Conservation (phyloP, 2,888 invertebrate species). For the Nomada fucata region DNA sequence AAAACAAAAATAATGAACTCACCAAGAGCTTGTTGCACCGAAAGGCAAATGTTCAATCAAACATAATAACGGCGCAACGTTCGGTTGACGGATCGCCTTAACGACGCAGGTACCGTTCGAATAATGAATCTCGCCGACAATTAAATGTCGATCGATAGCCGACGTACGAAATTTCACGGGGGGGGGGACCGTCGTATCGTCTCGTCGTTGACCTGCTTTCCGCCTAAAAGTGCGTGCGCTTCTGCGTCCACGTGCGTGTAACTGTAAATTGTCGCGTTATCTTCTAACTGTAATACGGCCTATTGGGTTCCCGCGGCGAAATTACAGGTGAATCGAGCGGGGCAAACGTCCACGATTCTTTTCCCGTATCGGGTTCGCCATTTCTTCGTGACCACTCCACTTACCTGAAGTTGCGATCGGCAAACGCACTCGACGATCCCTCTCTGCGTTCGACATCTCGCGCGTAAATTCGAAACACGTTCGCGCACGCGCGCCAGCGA, state of each 20-base stretch:
- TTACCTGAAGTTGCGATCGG: not conserved
- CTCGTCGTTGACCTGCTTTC: slow-evolving; percentile 69
- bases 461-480: slow-evolving; percentile 1
- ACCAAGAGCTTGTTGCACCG: not conserved
- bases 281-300: slow-evolving; percentile 77
- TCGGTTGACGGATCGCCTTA: not conserved
- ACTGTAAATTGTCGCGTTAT: slow-evolving; percentile 70
- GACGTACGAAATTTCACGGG: slow-evolving; percentile 44
- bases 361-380: not conserved
- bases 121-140: slow-evolving; percentile 39
- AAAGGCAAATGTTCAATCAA: not conserved
- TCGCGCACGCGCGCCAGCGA: slow-evolving; percentile 5
- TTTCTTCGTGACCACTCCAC: not conserved
- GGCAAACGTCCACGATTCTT: not conserved
- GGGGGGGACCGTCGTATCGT: slow-evolving; percentile 21
- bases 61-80: not conserved
- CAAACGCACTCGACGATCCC: not conserved
- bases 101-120: slow-evolving; percentile 45
- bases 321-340: not conserved
- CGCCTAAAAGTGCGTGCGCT: slow-evolving; percentile 23
- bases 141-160: slow-evolving; percentile 30
- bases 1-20: too few relatives aligned
- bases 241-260: slow-evolving; percentile 52
- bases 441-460: slow-evolving; percentile 7
- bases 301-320: slow-evolving; percentile 62